Conservation (phyloP, 2,113 vertebrate species). For the Eidolon helvum region DNA sequence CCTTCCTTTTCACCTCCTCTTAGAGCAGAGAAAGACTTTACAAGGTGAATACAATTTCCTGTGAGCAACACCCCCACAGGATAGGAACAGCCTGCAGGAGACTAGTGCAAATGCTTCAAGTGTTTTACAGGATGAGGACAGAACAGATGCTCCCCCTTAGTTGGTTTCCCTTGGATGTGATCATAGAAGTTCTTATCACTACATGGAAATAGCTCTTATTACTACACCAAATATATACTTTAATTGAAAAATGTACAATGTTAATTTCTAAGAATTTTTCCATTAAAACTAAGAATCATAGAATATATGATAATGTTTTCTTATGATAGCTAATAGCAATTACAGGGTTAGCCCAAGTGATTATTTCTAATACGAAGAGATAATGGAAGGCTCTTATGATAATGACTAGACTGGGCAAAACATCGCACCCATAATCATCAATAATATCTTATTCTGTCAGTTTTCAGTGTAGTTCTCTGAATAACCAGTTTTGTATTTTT, state of each 20-base stretch:
- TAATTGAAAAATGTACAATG: neutral
- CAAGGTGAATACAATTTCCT: neutral
- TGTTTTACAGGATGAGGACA: neutral
- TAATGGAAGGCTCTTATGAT: neutral
- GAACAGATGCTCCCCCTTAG: neutral
- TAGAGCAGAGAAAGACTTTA: neutral
- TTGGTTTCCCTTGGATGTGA: neutral
- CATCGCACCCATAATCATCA: neutral
- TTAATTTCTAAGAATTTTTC: neutral
- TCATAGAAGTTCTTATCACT: neutral
- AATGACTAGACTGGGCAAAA: neutral
- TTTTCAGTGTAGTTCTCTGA: neutral
- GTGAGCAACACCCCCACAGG: neutral
- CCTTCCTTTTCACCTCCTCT: neutral
- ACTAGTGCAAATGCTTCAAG: neutral
- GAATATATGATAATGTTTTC: neutral
- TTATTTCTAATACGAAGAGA: neutral
- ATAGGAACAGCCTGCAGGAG: neutral
- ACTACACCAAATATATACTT: neutral
- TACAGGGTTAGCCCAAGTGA: neutral
- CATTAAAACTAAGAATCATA: conserved; percentile 1
- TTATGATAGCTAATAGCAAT: neutral
- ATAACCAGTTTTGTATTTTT: neutral
- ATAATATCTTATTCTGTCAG: neutral
- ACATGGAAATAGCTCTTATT: neutral